phyloP scores from a whole-genome alignment of 2,797 vertebrate species.

The Channa striata region DNA sequence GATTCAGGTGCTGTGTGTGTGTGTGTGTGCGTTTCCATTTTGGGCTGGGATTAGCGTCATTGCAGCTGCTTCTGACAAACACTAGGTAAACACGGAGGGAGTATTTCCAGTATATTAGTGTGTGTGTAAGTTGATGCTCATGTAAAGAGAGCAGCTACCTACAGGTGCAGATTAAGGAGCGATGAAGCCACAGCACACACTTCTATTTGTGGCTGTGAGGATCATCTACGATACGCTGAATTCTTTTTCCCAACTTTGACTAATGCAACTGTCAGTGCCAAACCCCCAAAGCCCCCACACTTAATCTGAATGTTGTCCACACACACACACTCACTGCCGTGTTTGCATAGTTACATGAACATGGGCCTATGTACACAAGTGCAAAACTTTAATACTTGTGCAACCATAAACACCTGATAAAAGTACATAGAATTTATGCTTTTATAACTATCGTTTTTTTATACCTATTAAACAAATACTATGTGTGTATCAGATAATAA shows the following conservation, averaged over 20 bases:
- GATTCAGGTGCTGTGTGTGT: constrained; percentile 49
- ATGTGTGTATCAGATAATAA: neutral
- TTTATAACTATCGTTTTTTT: too few species aligned
- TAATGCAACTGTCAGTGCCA: too few species aligned
- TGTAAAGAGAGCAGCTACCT: constrained; percentile 48
- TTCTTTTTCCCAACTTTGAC: too few species aligned
- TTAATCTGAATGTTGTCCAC: too few species aligned
- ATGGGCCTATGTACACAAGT: too few species aligned
- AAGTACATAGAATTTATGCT: too few species aligned
- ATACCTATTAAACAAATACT: too few species aligned
- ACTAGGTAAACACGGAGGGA: constrained; percentile 37
- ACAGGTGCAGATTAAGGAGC: constrained; percentile 39
- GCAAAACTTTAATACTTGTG: too few species aligned
- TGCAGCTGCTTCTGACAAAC: constrained; percentile 66
- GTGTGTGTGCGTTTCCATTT: constrained; percentile 35
- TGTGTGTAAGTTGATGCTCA: neutral
- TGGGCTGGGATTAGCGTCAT: constrained; percentile 42
- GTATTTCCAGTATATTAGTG: constrained; percentile 20
- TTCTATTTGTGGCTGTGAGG: neutral
- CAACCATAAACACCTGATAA: too few species aligned
- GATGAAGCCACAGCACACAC: constrained; percentile 9
- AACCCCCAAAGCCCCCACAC: neutral
- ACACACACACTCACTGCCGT: too few species aligned
- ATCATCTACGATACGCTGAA: too few species aligned
- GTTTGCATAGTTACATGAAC: too few species aligned